phyloP scores from a whole-genome alignment of 1,140 invertebrate genomes.

The Rhizoglyphus robini region DNA sequence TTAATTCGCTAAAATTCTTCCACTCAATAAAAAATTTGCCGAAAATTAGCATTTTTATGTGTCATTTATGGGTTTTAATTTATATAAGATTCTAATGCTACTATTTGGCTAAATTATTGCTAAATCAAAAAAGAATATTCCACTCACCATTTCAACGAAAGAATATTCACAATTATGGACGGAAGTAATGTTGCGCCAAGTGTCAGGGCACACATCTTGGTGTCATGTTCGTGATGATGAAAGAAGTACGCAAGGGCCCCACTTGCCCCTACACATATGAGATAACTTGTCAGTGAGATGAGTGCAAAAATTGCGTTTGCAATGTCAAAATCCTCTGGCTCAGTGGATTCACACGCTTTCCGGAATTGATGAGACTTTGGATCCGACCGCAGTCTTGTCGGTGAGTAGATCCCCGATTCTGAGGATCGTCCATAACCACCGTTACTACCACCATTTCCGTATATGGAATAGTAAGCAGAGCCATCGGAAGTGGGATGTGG shows the following conservation, averaged over 20 bases:
- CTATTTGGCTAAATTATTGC: too few species aligned
- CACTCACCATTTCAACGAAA: slow-evolving; percentile 28
- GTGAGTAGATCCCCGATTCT: neutral
- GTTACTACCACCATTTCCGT: neutral
- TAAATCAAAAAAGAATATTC: neutral
- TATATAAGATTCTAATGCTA: too few species aligned
- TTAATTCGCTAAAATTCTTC: too few species aligned
- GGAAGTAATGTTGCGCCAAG: slow-evolving; percentile 25
- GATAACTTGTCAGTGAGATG: slow-evolving; percentile 22
- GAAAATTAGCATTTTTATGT: too few species aligned
- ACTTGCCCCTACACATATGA: slow-evolving; percentile 23
- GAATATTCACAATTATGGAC: slow-evolving; percentile 24
- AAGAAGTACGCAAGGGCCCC: slow-evolving; percentile 25
- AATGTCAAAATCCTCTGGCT: slow-evolving; percentile 17
- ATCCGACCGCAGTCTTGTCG: neutral
- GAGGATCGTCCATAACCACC: neutral
- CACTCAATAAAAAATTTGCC: too few species aligned
- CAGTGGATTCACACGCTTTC: neutral
- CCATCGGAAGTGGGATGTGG: slow-evolving; percentile 16
- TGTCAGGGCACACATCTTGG: slow-evolving; percentile 24
- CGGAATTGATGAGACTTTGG: neutral
- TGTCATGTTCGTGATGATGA: slow-evolving; percentile 22
- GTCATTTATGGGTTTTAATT: too few species aligned
- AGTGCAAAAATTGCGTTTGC: slow-evolving; percentile 23
- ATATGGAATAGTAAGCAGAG: slow-evolving; percentile 5